Evolutionary conservation across 2,113 vertebrate species (phyloP).

Genomic region (Osmerus eperlanus): DNA sequence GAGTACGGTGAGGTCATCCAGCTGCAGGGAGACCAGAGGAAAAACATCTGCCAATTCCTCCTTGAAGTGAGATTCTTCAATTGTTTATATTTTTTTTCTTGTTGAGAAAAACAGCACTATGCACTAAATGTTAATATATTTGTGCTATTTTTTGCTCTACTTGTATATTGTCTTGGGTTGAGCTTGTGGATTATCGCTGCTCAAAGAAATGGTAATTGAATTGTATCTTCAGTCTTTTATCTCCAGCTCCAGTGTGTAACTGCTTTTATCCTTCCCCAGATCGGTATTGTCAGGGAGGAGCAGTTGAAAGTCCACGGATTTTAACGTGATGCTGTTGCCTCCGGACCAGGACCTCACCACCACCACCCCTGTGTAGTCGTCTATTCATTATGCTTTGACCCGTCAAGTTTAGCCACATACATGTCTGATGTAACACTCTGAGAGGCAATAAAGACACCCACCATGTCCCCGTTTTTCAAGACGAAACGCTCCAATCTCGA

Average conservation of each 20-base stretch:
- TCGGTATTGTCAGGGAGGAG: conserved; percentile 82
- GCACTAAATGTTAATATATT: too few relatives aligned
- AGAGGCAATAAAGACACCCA: conserved; percentile 21
- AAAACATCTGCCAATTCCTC: conserved; percentile 96
- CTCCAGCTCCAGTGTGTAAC: not conserved
- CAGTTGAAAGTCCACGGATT: conserved; percentile 89
- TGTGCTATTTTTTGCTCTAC: not conserved
- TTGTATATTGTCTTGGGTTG: not conserved
- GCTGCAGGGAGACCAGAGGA: conserved; percentile 93
- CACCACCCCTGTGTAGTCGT: conserved; percentile 16
- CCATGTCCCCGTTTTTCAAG: conserved; percentile 6
- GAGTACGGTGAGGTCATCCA: conserved; percentile 99
- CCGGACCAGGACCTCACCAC: conserved; percentile 15
- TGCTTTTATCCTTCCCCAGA: conserved; percentile 21
- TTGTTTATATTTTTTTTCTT: not conserved
- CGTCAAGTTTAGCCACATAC: conserved; percentile 25
- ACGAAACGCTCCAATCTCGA: not conserved
- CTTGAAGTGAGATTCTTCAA: conserved; percentile 72
- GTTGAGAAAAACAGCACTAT: too few relatives aligned
- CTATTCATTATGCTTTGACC: conserved; percentile 17
- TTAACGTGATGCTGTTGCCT: conserved; percentile 54
- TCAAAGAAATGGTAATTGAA: not conserved
- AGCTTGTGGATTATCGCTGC: too few relatives aligned
- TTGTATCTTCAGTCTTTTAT: not conserved
- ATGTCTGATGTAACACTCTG: conserved; percentile 26